Base-by-base conservation (phyloP, 2,113 vertebrate genomes). In the Sander vitreus region DNA sequence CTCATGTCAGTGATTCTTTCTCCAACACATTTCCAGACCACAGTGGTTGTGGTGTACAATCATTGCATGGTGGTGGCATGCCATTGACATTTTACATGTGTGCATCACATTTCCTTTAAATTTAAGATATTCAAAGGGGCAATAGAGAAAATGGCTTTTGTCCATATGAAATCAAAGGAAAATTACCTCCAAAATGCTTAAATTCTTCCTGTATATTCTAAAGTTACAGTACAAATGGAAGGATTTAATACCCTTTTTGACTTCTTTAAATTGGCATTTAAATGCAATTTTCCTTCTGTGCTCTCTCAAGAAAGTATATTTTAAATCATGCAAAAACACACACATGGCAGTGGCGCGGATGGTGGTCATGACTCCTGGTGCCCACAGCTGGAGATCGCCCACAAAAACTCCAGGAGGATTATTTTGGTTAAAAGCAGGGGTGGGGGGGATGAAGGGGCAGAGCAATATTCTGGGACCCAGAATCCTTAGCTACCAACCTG, bases 31-130 rank as follows among this genome's bases (percentile, higher is more conserved):
- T 67, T 81, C 73, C 76, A 85, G 73, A 91, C 51, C 50, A 1
- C 43, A 50, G 45, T 27, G 43, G 47, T 57, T 12, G 75, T 68
- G 25, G 14, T 67, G 33, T 36, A 47, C 71, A 73, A 21, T 74
- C 78, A 65, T 15, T 73, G 58, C 47, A 58, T 27, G 0, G 14
- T 15, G 36, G 78, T 66, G 57, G 63, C 50, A 70, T 14, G 10
- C 19, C 62, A 73, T 23, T 87, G 73, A 85, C 78, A 79, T 81
- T 65, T 78, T 71, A 78, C 80, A 86, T 85, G 36, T 85, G 73
- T 72, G 60, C 43, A n/a, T 70, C 51, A 47, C 75, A 59, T 73
- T 69, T 55, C 65, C 3, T 58, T 51, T 82, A 10, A 57, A 69
- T 57, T 83, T 63, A 80, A 87, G 69, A 74, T 15, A 66, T 72